Percentiles rank a stretch among this genome's conserved stretches.
Conservation (phyloP, 2,797 vertebrate genomes). For the Staurois parvus region DNA sequence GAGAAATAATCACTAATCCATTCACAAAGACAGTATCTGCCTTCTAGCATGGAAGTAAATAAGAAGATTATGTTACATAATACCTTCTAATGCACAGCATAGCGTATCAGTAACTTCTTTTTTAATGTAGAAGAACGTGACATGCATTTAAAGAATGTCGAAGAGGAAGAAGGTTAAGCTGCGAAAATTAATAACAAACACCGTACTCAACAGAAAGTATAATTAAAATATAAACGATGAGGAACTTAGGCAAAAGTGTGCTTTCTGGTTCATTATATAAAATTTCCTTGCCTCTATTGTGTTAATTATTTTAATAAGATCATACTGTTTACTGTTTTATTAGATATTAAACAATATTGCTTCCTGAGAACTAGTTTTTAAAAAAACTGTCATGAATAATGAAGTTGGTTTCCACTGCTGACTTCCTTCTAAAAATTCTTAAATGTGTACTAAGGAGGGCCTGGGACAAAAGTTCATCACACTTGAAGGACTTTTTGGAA, state of each 20-base stretch:
- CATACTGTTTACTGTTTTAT: not conserved
- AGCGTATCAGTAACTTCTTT: conserved; percentile 6
- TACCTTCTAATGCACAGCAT: not conserved
- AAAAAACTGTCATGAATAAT: not conserved
- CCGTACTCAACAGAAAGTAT: not conserved
- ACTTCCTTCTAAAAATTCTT: not conserved
- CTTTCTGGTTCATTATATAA: not conserved
- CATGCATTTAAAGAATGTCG: not conserved
- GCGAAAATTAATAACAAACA: not conserved
- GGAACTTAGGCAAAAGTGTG: not conserved
- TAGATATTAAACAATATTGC: not conserved
- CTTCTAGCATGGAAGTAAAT: conserved; percentile 25
- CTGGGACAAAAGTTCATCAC: no score
- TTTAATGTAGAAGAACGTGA: conserved; percentile 1
- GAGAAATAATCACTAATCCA: conserved; percentile 2
- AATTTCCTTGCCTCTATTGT: not conserved
- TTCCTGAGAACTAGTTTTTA: not conserved
- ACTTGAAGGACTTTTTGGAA: no score
- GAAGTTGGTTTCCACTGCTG: not conserved
- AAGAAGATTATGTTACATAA: conserved; percentile 37
- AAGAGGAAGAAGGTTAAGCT: not conserved
- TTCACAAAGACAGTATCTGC: conserved; percentile 16
- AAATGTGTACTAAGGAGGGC: no score
- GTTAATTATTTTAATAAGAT: not conserved
- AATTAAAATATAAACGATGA: not conserved